Conservation (phyloP, 2,888 invertebrate genomes). For the Microdon myrmicae region DNA sequence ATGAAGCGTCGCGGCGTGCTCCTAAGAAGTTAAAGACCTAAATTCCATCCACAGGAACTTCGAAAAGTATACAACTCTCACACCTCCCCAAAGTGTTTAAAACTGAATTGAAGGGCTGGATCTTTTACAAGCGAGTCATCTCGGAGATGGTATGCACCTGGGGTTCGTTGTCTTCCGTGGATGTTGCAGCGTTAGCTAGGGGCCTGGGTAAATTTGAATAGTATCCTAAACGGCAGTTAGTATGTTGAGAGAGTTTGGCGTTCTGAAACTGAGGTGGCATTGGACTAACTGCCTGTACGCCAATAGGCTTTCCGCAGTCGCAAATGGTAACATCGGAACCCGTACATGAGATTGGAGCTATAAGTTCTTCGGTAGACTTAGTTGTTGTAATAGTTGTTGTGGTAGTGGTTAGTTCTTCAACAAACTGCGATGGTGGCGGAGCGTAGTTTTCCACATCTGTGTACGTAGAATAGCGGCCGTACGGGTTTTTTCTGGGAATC, state of each 20-base stretch:
- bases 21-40: background rate
- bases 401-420: slow-evolving; percentile 68
- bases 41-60: slow-evolving; percentile 14
- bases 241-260: slow-evolving; percentile 61
- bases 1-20: background rate
- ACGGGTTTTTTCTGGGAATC: slow-evolving; percentile 66
- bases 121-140: slow-evolving; percentile 77
- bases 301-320: slow-evolving; percentile 59
- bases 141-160: slow-evolving; percentile 73
- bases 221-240: slow-evolving; percentile 64
- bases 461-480: slow-evolving; percentile 66
- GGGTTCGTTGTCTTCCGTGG: slow-evolving; percentile 51
- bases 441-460: slow-evolving; percentile 67
- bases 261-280: slow-evolving; percentile 54
- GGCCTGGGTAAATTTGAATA: slow-evolving; percentile 65
- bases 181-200: slow-evolving; percentile 61
- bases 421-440: slow-evolving; percentile 67
- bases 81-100: no score
- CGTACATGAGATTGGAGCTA: slow-evolving; percentile 67
- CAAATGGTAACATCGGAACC: slow-evolving; percentile 52
- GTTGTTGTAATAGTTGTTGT: slow-evolving; percentile 71
- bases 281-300: slow-evolving; percentile 55
- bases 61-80: no score
- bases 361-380: slow-evolving; percentile 84
- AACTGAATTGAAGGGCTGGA: no score